Base-by-base conservation (phyloP, 2,888 invertebrate species). In the Cheilosia urbana region DNA sequence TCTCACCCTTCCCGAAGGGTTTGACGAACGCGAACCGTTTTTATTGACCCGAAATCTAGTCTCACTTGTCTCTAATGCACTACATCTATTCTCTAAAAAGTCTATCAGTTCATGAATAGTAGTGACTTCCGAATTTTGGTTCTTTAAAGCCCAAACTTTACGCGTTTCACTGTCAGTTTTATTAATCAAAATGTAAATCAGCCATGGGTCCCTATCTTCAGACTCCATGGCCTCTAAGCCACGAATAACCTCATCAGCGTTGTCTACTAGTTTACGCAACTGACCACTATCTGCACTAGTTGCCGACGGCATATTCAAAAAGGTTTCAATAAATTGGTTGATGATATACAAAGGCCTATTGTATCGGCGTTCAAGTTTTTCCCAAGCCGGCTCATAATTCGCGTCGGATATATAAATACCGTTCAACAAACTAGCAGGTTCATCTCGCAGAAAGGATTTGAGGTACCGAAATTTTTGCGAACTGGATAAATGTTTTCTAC, bases 381-480 rank as follows among this genome's bases (percentile, higher is more conserved):
- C 24, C 63, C 63, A 63, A 17, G 40, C 73, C 21, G 7, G 30
- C 4, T 37, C 53, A 45, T 73, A 55, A 62, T 62, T 62, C 6
- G 55, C 11, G 9, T 63, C 21, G 6, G 24, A 62, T 5, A 62
- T 42, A 2, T 9, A 21, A 5, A 72, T 34, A 63, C 19, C 17
- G 4, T 75, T 75, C 5, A 75, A n/a, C 27, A 75, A 34, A 27
- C 27, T 57, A 5, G 57, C 21, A 27, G 47, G 11, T 40, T 75
- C 75, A 47, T 75, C 65, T 1, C 55, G 73, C 17, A 55, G 65
- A 65, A 47, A 47, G 0, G 47, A 57, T 37, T 73, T 73, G 4
- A 55, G 9, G 27, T 65, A 65, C 24, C 73, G 45, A 45, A 55
- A 73, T 57, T 57, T 63, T 13, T 55, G 62, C 1, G 55, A 13